Conservation (phyloP, 2,797 vertebrate species). For the Mergus octosetaceus region DNA sequence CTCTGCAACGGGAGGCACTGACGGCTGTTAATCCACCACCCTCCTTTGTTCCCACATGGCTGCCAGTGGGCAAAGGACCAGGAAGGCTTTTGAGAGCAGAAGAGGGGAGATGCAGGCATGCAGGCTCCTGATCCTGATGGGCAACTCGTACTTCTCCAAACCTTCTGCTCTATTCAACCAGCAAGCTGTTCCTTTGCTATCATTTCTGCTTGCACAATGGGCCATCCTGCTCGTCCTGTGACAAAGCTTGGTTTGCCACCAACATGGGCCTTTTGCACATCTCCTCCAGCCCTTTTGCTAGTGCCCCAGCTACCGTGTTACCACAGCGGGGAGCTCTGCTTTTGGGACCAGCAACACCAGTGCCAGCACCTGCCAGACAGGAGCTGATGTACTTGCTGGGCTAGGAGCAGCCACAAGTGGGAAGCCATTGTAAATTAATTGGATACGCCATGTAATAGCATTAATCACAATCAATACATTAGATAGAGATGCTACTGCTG, state of each 20-base stretch:
- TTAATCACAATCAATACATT: conserved; percentile 50
- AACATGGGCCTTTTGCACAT: accelerated
- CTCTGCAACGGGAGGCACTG: background rate
- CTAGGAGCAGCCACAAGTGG: background rate
- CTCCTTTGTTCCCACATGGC: background rate
- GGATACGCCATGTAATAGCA: background rate
- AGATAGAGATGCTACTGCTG: conserved; percentile 24
- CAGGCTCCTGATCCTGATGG: background rate
- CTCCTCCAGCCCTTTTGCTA: background rate
- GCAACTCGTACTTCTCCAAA: background rate
- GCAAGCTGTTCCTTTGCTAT: background rate
- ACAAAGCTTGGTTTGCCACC: background rate
- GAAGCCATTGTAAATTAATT: conserved; percentile 59
- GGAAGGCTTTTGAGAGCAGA: background rate
- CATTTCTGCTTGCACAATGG: background rate
- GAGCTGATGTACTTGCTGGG: background rate
- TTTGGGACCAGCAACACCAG: background rate
- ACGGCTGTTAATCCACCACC: background rate
- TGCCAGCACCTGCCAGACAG: background rate
- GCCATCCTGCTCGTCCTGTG: background rate
- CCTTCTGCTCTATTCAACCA: background rate
- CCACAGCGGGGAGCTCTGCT: background rate
- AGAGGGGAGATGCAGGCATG: background rate
- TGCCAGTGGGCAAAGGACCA: background rate
- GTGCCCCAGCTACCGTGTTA: background rate